These are phyloP conservation scores for Polyodon spathula DNA, from an alignment of 2,113 vertebrate species.

Conservation along the genomic window DNA sequence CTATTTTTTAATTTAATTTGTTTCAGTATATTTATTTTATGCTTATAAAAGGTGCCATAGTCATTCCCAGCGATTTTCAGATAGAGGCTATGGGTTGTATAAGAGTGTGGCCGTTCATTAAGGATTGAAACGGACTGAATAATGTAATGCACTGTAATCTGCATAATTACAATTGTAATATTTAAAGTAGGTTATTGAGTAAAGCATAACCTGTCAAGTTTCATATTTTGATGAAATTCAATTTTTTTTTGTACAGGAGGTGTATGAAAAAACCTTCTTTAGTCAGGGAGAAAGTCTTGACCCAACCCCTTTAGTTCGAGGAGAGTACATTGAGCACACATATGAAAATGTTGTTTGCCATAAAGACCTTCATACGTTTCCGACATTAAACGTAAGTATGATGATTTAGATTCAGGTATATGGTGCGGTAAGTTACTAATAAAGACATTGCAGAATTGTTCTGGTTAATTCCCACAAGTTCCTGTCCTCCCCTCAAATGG, in stretches of 20 bases:
- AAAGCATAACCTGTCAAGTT: background rate
- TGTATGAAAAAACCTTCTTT: slow-evolving; percentile 42
- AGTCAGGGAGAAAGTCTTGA: slow-evolving; percentile 41
- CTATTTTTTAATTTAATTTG: too few relatives aligned
- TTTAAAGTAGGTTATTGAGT: too few relatives aligned
- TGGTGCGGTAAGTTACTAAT: too few relatives aligned
- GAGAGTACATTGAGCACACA: slow-evolving; percentile 60
- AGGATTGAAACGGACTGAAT: too few relatives aligned
- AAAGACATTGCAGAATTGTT: too few relatives aligned
- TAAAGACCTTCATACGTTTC: slow-evolving; percentile 38
- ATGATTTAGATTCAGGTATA: slow-evolving; percentile 1
- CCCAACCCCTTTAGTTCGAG: slow-evolving; percentile 40
- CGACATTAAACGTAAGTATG: slow-evolving; percentile 58
- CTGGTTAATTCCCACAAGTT: background rate
- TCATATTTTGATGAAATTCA: slow-evolving; percentile 11
- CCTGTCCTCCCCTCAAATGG: background rate
- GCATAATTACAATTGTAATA: too few relatives aligned
- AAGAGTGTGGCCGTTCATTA: too few relatives aligned
- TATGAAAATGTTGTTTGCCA: slow-evolving; percentile 48
- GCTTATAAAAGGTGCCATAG: too few relatives aligned
- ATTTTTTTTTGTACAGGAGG: slow-evolving; percentile 48
- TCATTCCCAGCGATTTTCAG: too few relatives aligned
- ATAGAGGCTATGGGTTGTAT: too few relatives aligned
- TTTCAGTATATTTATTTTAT: too few relatives aligned
- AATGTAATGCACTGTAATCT: too few relatives aligned